Base-by-base conservation (phyloP, 2,888 invertebrate genomes). In the Euproctis similis region DNA sequence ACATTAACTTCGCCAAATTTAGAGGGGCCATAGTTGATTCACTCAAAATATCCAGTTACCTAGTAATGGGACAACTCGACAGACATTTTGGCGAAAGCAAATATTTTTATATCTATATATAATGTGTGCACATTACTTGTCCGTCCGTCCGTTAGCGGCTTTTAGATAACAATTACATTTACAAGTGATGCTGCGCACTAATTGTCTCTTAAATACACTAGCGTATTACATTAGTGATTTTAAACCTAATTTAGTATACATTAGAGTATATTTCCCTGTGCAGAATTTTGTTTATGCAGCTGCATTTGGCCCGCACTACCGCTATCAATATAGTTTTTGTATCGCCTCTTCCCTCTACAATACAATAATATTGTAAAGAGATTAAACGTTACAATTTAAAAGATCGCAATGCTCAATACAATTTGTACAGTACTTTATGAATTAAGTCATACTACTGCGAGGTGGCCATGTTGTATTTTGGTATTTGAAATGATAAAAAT, bases 351-450 rank as follows among this genome's bases (percentile, higher is more conserved):
- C n/a, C 57, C 52, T 35, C 51, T 33, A 73, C 71, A 76, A 69
- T 66, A 46, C 54, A 59, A 63, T 62, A 64, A 68, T 69, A 63
- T 57, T 71, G 63, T 73, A 67, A 70, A 63, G 60, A 67, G 77
- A 66, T 76, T 77, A 70, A 75, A 67, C 53, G 64, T 62, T 62
- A 60, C 65, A 54, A 64, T 69, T 66, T 49, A 49, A 46, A n/a
- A 59, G 40, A 58, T 64, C 59, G 64, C 50, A 51, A 64, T 19
- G 19, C 8, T 20, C 14, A n/a, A 3, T n/a, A n/a, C n/a, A n/a
- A n/a, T n/a, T n/a, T n/a, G n/a, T n/a, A n/a, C n/a, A n/a, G n/a
- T n/a, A n/a, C n/a, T n/a, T n/a, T n/a, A n/a, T n/a, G n/a, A n/a
- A n/a, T n/a, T n/a, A n/a, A n/a, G n/a, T n/a, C n/a, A n/a, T n/a